These are phyloP conservation scores for Leptothorax acervorum DNA, from an alignment of 2,888 invertebrate species.

Conservation along the genomic window DNA sequence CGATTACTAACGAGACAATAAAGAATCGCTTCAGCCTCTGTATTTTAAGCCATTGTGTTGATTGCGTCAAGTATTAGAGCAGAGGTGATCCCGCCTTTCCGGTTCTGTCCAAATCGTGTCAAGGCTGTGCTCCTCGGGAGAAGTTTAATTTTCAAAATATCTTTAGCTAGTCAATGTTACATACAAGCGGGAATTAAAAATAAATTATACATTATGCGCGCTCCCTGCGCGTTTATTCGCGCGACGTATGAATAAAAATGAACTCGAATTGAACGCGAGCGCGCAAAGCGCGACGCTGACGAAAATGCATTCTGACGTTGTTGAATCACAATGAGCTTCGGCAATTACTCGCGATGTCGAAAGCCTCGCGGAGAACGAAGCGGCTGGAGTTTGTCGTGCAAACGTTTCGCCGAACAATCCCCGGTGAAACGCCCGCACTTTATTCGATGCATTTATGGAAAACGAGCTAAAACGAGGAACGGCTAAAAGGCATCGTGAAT, in stretches of 20 bases:
- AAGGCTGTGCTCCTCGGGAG: not conserved
- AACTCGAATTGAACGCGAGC: not conserved
- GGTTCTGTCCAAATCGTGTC: conserved; percentile 9
- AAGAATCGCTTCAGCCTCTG: conserved; percentile 27
- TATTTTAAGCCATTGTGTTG: conserved; percentile 24
- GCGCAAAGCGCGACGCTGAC: conserved; percentile 26
- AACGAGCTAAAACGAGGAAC: not conserved
- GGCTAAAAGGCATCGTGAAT: not conserved
- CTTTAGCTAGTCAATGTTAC: not conserved
- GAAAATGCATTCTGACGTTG: conserved; percentile 31
- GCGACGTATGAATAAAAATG: conserved; percentile 42
- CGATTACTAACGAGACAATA: conserved; percentile 41
- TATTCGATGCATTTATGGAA: conserved; percentile 37
- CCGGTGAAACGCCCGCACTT: conserved; percentile 21
- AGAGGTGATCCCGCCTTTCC: conserved; percentile 12
- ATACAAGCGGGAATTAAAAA: not conserved
- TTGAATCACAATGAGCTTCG: conserved; percentile 41
- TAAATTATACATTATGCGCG: conserved; percentile 15
- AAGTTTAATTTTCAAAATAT: not conserved
- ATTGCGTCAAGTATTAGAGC: not conserved
- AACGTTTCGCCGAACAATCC: conserved; percentile 16
- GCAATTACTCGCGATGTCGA: conserved; percentile 52
- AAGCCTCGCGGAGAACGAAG: conserved; percentile 13
- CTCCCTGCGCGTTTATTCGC: not conserved
- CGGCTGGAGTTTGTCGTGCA: conserved; percentile 16